Conservation (phyloP, 2,888 invertebrate species). For the Geophilus truncorum region DNA sequence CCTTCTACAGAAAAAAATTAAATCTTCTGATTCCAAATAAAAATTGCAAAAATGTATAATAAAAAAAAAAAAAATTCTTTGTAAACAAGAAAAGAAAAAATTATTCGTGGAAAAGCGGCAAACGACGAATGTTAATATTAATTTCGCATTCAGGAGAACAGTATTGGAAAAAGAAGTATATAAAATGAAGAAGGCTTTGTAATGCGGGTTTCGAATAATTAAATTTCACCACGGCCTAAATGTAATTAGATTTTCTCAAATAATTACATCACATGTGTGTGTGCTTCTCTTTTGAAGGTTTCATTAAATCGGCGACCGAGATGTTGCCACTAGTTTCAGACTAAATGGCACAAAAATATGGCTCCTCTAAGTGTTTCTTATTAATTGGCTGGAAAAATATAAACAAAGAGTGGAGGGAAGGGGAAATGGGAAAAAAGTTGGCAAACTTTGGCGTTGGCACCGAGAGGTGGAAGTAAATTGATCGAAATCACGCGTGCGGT, state of each 20-base stretch:
- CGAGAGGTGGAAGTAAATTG: not conserved
- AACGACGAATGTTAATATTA: not conserved
- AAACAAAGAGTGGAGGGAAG: no score
- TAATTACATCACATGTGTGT: not conserved
- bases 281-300: not conserved
- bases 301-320: not conserved
- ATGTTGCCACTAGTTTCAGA: not conserved
- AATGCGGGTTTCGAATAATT: not conserved
- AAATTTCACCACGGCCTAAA: not conserved
- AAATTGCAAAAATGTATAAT: no score
- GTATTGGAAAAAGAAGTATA: not conserved
- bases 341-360: not conserved
- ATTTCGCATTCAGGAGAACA: not conserved
- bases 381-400: not conserved
- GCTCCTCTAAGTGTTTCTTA: not conserved
- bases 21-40: no score
- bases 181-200: not conserved
- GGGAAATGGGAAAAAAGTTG: not conserved
- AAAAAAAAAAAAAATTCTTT: no score
- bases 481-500: not conserved
- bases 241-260: not conserved
- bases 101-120: not conserved
- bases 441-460: not conserved
- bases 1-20: no score
- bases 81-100: not conserved